phyloP scores from a whole-genome alignment of 2,113 vertebrate genomes.

The Symphodus melops region DNA sequence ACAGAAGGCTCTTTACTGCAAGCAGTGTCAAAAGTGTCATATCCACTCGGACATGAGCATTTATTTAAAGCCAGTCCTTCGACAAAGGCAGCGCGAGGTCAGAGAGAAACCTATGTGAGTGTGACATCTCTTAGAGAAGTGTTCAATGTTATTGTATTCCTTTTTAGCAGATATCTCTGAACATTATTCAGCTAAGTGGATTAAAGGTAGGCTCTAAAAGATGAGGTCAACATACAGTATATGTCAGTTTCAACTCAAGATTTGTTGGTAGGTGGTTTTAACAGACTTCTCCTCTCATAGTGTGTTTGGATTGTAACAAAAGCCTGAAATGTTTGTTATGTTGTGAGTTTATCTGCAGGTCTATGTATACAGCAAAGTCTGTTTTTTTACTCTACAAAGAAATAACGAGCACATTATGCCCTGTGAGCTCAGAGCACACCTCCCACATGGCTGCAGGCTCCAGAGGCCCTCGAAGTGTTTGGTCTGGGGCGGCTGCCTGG shows the following conservation, averaged over 20 bases:
- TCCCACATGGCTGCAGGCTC: conserved; percentile 70
- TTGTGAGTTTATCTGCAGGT: conserved; percentile 42
- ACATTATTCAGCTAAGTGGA: background rate
- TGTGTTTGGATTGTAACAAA: conserved; percentile 18
- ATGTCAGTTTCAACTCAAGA: conserved; percentile 23
- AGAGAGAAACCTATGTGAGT: conserved; percentile 33
- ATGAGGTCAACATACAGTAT: conserved; percentile 34
- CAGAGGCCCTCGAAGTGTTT: conserved; percentile 71
- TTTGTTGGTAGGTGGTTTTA: conserved; percentile 14
- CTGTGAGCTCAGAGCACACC: conserved; percentile 56
- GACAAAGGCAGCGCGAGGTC: conserved; percentile 54
- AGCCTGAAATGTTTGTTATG: background rate
- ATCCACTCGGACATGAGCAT: conserved; percentile 41
- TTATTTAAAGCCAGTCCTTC: conserved; percentile 63
- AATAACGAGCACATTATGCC: conserved; percentile 62
- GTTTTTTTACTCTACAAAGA: conserved; percentile 68
- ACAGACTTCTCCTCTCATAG: conserved; percentile 18
- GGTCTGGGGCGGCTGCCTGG: conserved; percentile 66
- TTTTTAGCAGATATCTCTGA: background rate
- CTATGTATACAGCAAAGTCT: conserved; percentile 63
- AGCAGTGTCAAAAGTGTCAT: conserved; percentile 44
- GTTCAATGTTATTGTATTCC: conserved; percentile 38
- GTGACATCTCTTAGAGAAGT: conserved; percentile 46
- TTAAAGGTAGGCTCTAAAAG: conserved; percentile 11
- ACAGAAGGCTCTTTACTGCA: conserved; percentile 30